Conservation (phyloP, 2,797 vertebrate species). For the Hoplostethus atlanticus region DNA sequence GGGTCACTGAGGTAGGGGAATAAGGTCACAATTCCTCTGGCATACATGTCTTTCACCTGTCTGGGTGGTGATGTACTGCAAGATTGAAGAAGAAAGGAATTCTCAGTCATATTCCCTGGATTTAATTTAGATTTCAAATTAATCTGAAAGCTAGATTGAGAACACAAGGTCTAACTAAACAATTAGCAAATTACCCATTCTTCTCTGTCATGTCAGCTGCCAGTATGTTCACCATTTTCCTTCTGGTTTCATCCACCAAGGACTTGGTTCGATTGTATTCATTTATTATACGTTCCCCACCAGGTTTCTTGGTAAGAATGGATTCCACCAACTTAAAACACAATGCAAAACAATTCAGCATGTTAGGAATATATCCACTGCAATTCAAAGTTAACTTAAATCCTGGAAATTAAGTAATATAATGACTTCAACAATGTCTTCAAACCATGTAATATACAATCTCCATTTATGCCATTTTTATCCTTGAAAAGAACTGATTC, state of each 20-base stretch:
- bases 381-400: neutral
- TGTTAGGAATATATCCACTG: neutral
- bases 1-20: slow-evolving; percentile 54
- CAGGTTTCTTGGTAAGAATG: slow-evolving; percentile 32
- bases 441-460: too few species aligned
- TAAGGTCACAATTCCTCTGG: slow-evolving; percentile 53
- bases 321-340: slow-evolving; percentile 34
- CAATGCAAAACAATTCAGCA: slow-evolving; percentile 10
- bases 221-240: slow-evolving; percentile 44
- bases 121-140: slow-evolving; percentile 10
- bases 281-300: slow-evolving; percentile 33
- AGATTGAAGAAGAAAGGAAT: slow-evolving; percentile 19
- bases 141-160: neutral
- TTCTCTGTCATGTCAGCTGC: slow-evolving; percentile 37
- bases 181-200: slow-evolving; percentile 10
- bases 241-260: slow-evolving; percentile 27
- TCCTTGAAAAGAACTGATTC: neutral
- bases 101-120: slow-evolving; percentile 10
- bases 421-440: too few species aligned
- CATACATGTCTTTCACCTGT: slow-evolving; percentile 53
- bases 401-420: too few species aligned
- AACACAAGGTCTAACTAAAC: neutral
- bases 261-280: slow-evolving; percentile 37
- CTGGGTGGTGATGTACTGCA: slow-evolving; percentile 48
- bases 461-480: neutral